Base-by-base conservation (phyloP, 2,113 vertebrate genomes). In the Rhynchomys soricoides region DNA sequence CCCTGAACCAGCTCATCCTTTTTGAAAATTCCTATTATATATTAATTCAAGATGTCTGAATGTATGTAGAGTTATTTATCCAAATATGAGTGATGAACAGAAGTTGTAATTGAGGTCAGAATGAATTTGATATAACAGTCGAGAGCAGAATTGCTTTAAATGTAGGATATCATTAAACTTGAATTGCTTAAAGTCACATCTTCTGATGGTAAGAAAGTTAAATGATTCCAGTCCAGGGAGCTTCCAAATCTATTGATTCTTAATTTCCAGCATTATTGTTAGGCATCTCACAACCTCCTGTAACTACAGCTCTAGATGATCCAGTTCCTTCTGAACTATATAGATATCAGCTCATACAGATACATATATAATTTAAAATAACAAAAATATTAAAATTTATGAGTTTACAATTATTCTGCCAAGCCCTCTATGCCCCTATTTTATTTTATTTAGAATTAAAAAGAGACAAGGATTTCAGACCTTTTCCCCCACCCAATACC, bases 171-270 rank as follows among this genome's bases (percentile, higher is more conserved):
- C 40, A n/a, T 79, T 29, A 40, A 19, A 96, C 62, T 4, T 55
- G 29, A 73, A 29, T 45, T 64, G 29, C 12, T 3, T 37, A 45
- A 74, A 83, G 5, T 85, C 34, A 59, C 2, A 24, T 45, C 11
- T 1, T 70, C 24, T 13, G 16, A 12, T 0, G 21, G 4, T 11
- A 64, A 1, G 26, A 48, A 78, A 78, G 1, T 5, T 21, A 1
- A 15, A 19, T 70, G 9, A 1, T 1, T 40, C 31, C 79, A 8
- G 12, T 24, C 29, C 12, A 50, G 12, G 21, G 10, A 11, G 37
- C 22, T 26, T 62, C 57, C 22, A 66, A 11, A 19, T 19, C 71
- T 87, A 89, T 7, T 40, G 22, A 1, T 62, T 59, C 31, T 7
- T 50, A 21, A 37, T 86, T 92, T 3, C 52, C 43, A 64, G 43